Base-by-base conservation (phyloP, 2,797 vertebrate species). In the Pogoniulus pusillus region DNA sequence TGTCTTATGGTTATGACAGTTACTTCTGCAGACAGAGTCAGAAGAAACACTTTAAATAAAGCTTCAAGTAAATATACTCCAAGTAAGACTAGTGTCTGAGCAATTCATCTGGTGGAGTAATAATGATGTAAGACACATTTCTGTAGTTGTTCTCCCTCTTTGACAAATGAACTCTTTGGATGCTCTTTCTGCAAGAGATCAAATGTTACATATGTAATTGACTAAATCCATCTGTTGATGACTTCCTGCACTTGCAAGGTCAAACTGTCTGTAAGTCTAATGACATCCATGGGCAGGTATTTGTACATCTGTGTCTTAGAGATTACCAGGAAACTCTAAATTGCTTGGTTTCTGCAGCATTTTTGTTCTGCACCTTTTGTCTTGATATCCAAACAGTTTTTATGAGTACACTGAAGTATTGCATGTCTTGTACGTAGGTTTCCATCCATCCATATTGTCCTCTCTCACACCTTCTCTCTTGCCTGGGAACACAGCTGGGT, bases 1-100 rank as follows among this genome's bases (percentile, higher is more conserved):
- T 64, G 41, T 73, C 72, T 82, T 30, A 7, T 77, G 74, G 37
- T 71, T 91, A 82, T 73, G 58, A 85, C 47, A 90, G 71, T 89
- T 96, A 89, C 63, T 94, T 91, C 68, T 81, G n/a, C 32, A 87
- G 80, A 80, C 91, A 73, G 57, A 84, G 47, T 65, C 95, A 85
- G 71, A 53, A 91, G 78, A 92, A 85, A 27, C 18, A 39, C 37
- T 80, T 82, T 64, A 82, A 84, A 82, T 90, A 93, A 86, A 80
- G 10, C 43, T 65, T 89, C 58, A 77, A 84, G 53, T 71, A 71
- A 93, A 53, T 32, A 32, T 45, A 18, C 27, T 79, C 68, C 70
- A 90, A 76, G 86, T 64, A 55, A 58, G 74, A 51, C 91, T 82
- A 85, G 63, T 55, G 39, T 41, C 17, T 57, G 58, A 87, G 43